Percentiles rank a stretch among this genome's conserved stretches.
These are phyloP conservation scores for Melipona bicolor DNA, from an alignment of 2,888 invertebrate species.

Conservation along the genomic window DNA sequence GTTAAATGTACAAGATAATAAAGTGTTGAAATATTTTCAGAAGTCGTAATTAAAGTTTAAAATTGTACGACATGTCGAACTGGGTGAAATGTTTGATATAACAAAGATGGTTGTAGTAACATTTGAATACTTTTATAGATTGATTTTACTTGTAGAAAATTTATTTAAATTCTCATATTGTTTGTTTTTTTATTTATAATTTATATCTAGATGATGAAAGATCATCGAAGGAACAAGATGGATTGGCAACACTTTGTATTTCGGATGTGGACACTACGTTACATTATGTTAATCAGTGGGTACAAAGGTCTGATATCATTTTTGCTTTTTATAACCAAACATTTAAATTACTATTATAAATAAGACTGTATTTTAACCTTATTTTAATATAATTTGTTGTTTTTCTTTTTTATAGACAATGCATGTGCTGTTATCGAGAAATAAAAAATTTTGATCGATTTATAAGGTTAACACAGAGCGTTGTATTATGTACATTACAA, in stretches of 20 bases:
- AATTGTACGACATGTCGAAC: slow-evolving; percentile 49
- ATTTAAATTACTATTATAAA: slow-evolving; percentile 44
- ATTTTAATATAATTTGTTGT: slow-evolving; percentile 3
- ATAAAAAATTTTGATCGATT: slow-evolving; percentile 96
- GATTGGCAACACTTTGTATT: slow-evolving; percentile 90
- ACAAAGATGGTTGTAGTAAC: slow-evolving; percentile 1
- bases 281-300: slow-evolving; percentile 95
- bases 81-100: neutral
- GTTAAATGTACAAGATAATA: neutral
- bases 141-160: neutral
- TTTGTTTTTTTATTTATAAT: slow-evolving; percentile 5
- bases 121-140: neutral
- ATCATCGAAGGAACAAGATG: slow-evolving; percentile 91
- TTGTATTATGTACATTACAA: slow-evolving; percentile 93
- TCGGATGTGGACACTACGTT: slow-evolving; percentile 93
- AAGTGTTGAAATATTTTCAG: neutral
- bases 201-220: slow-evolving; percentile 89
- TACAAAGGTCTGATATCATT: slow-evolving; percentile 88
- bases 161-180: slow-evolving; percentile 12
- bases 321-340: neutral
- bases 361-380: neutral
- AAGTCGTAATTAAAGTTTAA: slow-evolving; percentile 47
- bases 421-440: slow-evolving; percentile 97
- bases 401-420: slow-evolving; percentile 89
- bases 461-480: slow-evolving; percentile 94